phyloP scores from a whole-genome alignment of 1,140 invertebrate species.

The Nasonia giraulti region DNA sequence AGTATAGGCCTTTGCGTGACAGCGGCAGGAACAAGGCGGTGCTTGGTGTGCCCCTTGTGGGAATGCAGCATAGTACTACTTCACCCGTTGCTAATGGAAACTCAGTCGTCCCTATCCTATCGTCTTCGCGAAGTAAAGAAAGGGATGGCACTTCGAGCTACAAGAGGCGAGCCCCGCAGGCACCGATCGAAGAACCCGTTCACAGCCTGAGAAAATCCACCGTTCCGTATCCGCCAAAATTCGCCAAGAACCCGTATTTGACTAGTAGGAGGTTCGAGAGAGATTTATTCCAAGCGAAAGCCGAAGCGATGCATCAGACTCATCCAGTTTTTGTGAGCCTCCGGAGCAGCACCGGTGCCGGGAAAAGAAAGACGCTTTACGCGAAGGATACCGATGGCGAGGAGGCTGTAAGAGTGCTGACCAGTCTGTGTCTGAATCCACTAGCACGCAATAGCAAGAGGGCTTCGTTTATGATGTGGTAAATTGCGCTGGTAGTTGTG shows the following conservation, averaged over 20 bases:
- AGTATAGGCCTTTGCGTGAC: background rate
- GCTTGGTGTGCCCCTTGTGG: constrained; percentile 67
- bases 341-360: background rate
- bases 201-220: background rate
- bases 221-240: background rate
- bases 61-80: constrained; percentile 64
- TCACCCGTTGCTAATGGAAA: background rate
- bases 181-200: background rate
- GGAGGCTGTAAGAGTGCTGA: constrained; percentile 67
- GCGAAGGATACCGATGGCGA: constrained; percentile 67
- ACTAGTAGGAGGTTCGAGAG: background rate
- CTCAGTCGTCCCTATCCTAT: background rate
- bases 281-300: background rate
- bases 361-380: constrained; percentile 69
- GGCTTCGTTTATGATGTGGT: constrained; percentile 71
- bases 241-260: constrained; percentile 31
- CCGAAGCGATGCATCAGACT: background rate
- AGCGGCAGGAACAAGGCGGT: constrained; percentile 17
- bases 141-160: background rate
- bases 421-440: constrained; percentile 69
- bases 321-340: background rate
- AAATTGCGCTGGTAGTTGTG: constrained; percentile 6
- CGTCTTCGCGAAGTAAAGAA: background rate
- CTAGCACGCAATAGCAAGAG: constrained; percentile 63
- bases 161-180: background rate